A percentile compares a stretch with the other conserved stretches of the same genome.
phyloP scores from a whole-genome alignment of 2,113 vertebrate genomes.

The Gambusia holbrooki region DNA sequence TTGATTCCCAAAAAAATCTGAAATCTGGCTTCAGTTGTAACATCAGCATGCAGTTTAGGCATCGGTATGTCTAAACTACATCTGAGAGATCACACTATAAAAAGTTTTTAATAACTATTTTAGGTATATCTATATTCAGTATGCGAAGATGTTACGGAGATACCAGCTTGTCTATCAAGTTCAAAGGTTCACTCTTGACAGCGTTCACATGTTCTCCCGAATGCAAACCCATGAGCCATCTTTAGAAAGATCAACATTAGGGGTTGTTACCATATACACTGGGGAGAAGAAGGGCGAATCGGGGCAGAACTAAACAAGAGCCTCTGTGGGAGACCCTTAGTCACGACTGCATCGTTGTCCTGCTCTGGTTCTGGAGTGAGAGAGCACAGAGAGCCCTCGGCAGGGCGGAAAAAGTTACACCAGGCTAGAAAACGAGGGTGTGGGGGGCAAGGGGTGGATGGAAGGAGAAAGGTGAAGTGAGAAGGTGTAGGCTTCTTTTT shows the following conservation, averaged over 20 bases:
- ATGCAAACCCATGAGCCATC: constrained; percentile 2
- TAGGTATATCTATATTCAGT: background rate
- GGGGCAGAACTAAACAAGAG: constrained; percentile 29
- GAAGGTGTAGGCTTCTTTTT: constrained; percentile 45
- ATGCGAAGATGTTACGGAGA: background rate
- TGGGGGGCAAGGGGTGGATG: background rate
- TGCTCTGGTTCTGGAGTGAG: constrained; percentile 27
- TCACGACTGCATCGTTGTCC: constrained; percentile 55
- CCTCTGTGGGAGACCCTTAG: constrained; percentile 53
- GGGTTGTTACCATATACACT: constrained; percentile 6
- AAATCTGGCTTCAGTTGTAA: constrained; percentile 4
- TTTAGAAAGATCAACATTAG: background rate
- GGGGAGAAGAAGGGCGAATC: constrained; percentile 22
- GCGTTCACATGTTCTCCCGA: background rate
- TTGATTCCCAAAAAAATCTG: background rate
- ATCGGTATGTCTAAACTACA: background rate
- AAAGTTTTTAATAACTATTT: background rate
- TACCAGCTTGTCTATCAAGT: constrained; percentile 11
- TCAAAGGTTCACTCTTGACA: background rate
- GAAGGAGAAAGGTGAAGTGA: constrained; percentile 28
- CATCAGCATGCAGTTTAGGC: background rate
- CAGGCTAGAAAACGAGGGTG: background rate
- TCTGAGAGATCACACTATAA: background rate
- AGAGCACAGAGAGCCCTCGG: constrained; percentile 13
- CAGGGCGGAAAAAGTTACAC: constrained; percentile 36